Evolutionary conservation across 53 echinoderm and acorn worm species (phyloP).

Genomic region (Pentamera pediparva): DNA sequence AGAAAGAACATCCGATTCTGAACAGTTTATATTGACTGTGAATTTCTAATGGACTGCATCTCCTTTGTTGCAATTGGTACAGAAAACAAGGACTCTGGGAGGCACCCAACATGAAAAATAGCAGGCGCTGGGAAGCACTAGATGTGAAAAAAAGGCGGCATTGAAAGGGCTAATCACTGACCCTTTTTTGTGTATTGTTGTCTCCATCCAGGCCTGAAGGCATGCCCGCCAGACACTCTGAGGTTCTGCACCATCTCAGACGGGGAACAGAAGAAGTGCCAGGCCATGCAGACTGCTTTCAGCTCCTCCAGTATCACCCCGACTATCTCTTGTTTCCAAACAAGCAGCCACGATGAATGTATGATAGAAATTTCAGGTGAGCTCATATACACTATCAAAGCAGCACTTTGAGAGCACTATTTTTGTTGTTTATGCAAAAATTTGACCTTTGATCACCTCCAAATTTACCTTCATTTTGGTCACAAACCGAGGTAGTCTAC

Average conservation of each 20-base stretch:
- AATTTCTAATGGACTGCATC: no score
- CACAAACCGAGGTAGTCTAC: no score
- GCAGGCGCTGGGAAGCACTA: no score
- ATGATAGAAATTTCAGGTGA: not conserved
- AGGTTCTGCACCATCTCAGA: conserved; percentile 8
- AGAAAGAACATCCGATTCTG: no score
- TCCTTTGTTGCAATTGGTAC: no score
- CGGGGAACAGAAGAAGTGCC: conserved; percentile 14
- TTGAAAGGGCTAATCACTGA: not conserved
- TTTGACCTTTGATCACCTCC: not conserved
- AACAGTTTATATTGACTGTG: no score
- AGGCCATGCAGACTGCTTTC: not conserved
- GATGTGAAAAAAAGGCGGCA: not conserved
- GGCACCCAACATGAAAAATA: no score
- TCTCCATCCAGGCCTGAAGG: not conserved
- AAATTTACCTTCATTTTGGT: no score
- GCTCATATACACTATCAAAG: no score
- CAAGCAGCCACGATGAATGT: not conserved
- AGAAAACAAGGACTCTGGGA: no score
- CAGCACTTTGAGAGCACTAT: no score
- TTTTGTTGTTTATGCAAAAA: no score
- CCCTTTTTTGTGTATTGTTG: not conserved
- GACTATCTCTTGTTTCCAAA: not conserved
- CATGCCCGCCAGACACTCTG: not conserved
- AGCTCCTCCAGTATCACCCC: not conserved